Percentiles rank a stretch among this genome's conserved stretches.
Conservation (phyloP, 2,113 vertebrate species). For the Eira barbara region DNA sequence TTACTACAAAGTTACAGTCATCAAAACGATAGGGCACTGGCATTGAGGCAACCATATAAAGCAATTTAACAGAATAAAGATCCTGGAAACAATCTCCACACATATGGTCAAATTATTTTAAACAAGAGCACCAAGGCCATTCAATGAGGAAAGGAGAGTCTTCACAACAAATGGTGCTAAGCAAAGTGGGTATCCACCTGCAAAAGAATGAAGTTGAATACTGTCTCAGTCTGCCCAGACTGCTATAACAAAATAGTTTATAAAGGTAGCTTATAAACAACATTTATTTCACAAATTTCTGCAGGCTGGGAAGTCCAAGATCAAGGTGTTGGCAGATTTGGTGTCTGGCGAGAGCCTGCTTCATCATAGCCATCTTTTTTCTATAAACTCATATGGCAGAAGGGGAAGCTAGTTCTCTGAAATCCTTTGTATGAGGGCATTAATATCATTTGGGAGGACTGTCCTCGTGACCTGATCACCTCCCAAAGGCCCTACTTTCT, state of each 20-base stretch:
- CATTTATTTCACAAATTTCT: neutral
- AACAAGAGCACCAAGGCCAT: neutral
- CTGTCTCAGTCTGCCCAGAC: neutral
- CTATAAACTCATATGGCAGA: neutral
- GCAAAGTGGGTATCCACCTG: neutral
- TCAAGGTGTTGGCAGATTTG: neutral
- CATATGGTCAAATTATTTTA: neutral
- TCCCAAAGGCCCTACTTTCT: neutral
- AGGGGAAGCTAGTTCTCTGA: neutral
- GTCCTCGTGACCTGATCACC: neutral
- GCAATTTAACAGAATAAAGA: neutral
- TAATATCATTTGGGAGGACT: neutral
- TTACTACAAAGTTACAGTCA: neutral
- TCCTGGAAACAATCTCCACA: neutral
- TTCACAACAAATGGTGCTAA: neutral
- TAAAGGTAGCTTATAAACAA: neutral
- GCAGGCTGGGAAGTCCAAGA: neutral
- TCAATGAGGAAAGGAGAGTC: neutral
- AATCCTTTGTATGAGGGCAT: too few species aligned
- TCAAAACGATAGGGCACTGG: neutral
- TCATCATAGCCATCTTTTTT: neutral
- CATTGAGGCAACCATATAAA: neutral
- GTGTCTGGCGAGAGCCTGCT: neutral
- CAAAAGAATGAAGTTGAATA: neutral
- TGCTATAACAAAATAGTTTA: neutral